Evolutionary conservation across 2,113 vertebrate genomes (phyloP), one percentile per base, ranked within the genome.

Genomic region (Tragelaphus strepsiceros): DNA sequence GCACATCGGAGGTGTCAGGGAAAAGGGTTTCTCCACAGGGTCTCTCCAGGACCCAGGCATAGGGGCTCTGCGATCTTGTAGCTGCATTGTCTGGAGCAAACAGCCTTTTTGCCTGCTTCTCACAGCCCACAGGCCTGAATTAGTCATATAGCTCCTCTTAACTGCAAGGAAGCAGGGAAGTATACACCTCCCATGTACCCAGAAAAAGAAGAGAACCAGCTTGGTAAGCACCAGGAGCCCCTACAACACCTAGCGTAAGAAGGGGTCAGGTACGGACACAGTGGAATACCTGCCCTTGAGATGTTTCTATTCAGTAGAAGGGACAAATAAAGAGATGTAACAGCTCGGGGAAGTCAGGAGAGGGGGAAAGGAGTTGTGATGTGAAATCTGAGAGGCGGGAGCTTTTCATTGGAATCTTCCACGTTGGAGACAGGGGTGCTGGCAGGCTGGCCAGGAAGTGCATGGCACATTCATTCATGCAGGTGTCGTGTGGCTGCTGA

Each of bases 391-490:
- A 59, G 11, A 35, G 53, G 32, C 16, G 6, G 39, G 19, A 43
- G 43, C 43, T 43, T 43, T 43, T 43, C 43, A 43, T 43, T 43
- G 43, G 43, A 43, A 43, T 43, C 43, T 43, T 43, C 43, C 43
- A 43, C 43, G 43, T 43, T 43, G 43, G 43, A 80, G 9, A 9
- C 4, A 0, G 8, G 54, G 14, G 0, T 22, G 2, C n/a, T 53
- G 32, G 26, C n/a, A 32, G 19, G 24, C 13, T 10, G 16, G 22
- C 39, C 59, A 35, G 35, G 19, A 59, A 10, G 6, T 15, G 22
- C 9, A 0, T 8, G 9, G 9, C 6, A 19, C 22, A 51, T 26
- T 51, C 32, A 5, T 4, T 3, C 2, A 0, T 39, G 19, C 24
- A 1, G 10, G 12, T 30, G 8, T 4, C 1, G 0, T 71, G 9